Conservation (phyloP, 1,140 invertebrate genomes). For the Neodiprion virginianus region DNA sequence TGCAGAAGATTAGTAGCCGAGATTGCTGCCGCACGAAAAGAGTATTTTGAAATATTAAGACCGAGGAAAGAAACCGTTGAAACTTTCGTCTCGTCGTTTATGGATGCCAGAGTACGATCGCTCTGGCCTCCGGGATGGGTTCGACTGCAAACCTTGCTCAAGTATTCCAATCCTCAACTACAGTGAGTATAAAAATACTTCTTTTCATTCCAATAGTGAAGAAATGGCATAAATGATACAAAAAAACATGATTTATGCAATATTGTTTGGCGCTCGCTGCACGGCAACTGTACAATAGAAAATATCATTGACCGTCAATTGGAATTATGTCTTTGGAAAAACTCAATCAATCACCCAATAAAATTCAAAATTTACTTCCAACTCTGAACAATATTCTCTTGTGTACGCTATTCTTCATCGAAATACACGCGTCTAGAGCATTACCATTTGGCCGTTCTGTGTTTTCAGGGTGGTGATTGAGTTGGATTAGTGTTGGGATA, state of each 20-base stretch:
- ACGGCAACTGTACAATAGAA: too few relatives aligned
- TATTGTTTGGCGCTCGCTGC: too few relatives aligned
- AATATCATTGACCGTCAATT: too few relatives aligned
- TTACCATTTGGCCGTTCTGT: conserved; percentile 38
- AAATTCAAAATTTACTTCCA: too few relatives aligned
- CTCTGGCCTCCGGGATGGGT: conserved; percentile 70
- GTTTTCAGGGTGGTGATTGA: conserved; percentile 46
- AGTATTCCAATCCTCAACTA: conserved; percentile 39
- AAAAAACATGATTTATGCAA: too few relatives aligned
- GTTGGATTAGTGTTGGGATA: conserved; percentile 37
- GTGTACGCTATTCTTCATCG: too few relatives aligned
- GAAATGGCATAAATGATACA: too few relatives aligned
- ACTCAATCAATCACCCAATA: too few relatives aligned
- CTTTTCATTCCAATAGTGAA: too few relatives aligned
- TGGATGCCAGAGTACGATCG: conserved; percentile 63
- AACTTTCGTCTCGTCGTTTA: conserved; percentile 62
- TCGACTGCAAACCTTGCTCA: conserved; percentile 45
- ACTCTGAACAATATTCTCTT: too few relatives aligned
- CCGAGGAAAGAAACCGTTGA: conserved; percentile 63
- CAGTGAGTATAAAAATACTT: conserved; percentile 37
- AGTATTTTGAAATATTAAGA: conserved; percentile 55
- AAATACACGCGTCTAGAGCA: background rate
- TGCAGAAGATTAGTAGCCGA: conserved; percentile 48
- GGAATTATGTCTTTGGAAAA: too few relatives aligned
- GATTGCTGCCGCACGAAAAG: conserved; percentile 44